These are phyloP conservation scores for Grallaria varia DNA, from an alignment of 2,113 vertebrate species.

Conservation along the genomic window DNA sequence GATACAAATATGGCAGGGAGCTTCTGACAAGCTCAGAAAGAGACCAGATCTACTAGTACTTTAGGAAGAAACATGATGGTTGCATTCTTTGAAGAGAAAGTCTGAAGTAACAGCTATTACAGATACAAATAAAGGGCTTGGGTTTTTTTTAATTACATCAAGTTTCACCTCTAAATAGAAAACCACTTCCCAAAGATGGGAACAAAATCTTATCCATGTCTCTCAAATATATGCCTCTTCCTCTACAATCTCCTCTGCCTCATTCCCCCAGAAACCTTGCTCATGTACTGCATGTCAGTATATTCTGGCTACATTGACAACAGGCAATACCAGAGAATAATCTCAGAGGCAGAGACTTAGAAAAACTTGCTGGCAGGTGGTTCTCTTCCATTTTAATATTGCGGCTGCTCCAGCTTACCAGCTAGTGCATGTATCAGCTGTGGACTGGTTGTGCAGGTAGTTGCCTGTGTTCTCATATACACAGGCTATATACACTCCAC, in stretches of 20 bases:
- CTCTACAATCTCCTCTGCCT: neutral
- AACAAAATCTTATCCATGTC: neutral
- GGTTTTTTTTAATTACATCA: neutral
- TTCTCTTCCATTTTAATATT: neutral
- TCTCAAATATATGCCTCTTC: neutral
- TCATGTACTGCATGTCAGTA: neutral
- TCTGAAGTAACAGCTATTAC: neutral
- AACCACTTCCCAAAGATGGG: neutral
- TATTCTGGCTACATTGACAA: neutral
- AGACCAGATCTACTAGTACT: neutral
- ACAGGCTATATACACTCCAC: rapidly evolving
- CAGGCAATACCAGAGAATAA: neutral
- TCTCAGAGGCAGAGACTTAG: neutral
- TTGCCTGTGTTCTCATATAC: neutral
- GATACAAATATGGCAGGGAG: neutral
- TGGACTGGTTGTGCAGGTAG: neutral
- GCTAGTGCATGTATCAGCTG: neutral
- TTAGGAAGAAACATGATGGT: neutral
- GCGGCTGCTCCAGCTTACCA: neutral
- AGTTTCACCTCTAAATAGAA: neutral
- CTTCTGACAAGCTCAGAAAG: neutral
- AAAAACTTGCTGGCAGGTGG: neutral
- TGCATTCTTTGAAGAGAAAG: neutral
- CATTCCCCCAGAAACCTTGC: neutral
- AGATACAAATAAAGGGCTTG: neutral